A percentile compares a stretch with the other conserved stretches of the same genome.
Conservation (phyloP, 2,797 vertebrate genomes). For the Okamejei kenojei region DNA sequence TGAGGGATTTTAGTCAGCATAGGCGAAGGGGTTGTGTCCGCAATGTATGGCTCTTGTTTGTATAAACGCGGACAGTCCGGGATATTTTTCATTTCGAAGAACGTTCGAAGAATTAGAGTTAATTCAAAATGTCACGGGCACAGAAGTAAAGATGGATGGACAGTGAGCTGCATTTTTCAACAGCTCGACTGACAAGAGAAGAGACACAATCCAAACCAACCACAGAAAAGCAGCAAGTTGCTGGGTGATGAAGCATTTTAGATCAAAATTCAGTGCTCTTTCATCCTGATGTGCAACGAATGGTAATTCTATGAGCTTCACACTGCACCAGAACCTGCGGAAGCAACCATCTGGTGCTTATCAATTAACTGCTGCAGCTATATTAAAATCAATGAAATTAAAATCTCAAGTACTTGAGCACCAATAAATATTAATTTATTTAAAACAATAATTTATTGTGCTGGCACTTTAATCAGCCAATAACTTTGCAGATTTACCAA, state of each 20-base stretch:
- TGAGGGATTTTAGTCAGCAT: too few relatives aligned
- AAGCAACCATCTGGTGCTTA: constrained; percentile 16
- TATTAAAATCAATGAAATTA: constrained; percentile 13
- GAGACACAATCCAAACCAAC: background rate
- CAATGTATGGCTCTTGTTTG: background rate
- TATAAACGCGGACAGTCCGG: background rate
- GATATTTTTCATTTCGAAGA: background rate
- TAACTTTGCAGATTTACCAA: background rate
- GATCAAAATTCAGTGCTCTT: constrained; percentile 19
- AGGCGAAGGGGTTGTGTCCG: too few relatives aligned
- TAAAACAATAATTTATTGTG: background rate
- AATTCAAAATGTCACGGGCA: constrained; percentile 7
- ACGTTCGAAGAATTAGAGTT: background rate
- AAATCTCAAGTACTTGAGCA: background rate
- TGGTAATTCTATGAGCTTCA: background rate
- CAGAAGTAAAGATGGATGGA: background rate
- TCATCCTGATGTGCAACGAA: constrained; percentile 16
- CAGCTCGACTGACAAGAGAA: background rate
- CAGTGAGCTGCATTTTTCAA: background rate
- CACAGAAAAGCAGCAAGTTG: background rate
- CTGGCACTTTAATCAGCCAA: background rate
- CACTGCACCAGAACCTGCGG: background rate
- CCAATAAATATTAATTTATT: constrained; percentile 9
- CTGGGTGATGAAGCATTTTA: constrained; percentile 10
- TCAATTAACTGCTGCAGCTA: background rate